phyloP scores from a whole-genome alignment of 2,888 invertebrate species.

The Kryphioiulus occultus region DNA sequence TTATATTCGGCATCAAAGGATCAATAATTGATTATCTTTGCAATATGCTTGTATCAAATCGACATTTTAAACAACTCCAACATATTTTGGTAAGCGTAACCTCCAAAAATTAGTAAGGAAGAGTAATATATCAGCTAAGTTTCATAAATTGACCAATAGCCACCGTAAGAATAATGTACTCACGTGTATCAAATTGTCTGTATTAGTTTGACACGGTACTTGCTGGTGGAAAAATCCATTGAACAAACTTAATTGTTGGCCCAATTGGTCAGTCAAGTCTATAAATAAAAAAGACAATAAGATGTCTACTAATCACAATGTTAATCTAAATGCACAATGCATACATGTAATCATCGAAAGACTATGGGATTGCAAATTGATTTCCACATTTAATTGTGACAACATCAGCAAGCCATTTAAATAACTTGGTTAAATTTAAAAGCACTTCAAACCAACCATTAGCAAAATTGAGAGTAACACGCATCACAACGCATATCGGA shows the following conservation, averaged over 20 bases:
- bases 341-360: background rate
- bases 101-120: too few relatives aligned
- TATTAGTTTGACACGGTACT: background rate
- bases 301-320: background rate
- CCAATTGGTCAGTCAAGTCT: constrained; percentile 6
- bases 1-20: too few relatives aligned
- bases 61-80: too few relatives aligned
- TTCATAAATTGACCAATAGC: too few relatives aligned
- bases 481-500: too few relatives aligned
- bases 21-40: too few relatives aligned
- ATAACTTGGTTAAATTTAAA: background rate
- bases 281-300: background rate
- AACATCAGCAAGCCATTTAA: background rate
- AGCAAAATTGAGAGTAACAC: too few relatives aligned
- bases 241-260: background rate
- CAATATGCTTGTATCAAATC: too few relatives aligned
- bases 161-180: too few relatives aligned
- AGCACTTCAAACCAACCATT: background rate
- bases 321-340: background rate
- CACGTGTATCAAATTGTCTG: background rate
- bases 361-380: background rate
- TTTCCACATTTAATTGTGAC: background rate
- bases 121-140: too few relatives aligned
- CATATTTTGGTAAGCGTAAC: too few relatives aligned
- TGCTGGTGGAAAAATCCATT: background rate